phyloP scores from a whole-genome alignment of 2,888 invertebrate genomes.

The Ormyrus pomaceus region DNA sequence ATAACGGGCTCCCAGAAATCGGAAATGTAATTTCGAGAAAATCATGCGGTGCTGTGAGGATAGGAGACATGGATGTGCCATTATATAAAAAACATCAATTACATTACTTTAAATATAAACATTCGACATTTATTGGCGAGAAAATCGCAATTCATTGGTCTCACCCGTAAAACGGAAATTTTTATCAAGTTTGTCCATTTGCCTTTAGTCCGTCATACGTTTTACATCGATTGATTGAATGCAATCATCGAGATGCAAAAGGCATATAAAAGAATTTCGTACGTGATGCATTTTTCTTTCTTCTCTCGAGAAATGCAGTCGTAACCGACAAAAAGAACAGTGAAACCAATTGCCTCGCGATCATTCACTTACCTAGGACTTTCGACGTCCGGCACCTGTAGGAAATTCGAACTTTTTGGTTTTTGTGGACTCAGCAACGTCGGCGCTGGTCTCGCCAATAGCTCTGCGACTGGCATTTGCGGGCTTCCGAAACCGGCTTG shows the following conservation, averaged over 20 bases:
- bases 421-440: slow-evolving; percentile 91
- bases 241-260: too few relatives aligned
- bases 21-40: slow-evolving; percentile 33
- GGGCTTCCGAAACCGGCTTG: slow-evolving; percentile 95
- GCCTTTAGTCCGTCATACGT: too few relatives aligned
- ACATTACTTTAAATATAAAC: slow-evolving; percentile 43
- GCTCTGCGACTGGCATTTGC: slow-evolving; percentile 93
- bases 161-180: slow-evolving; percentile 55
- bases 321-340: neutral
- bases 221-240: too few relatives aligned
- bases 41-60: slow-evolving; percentile 73
- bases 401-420: slow-evolving; percentile 93
- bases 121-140: slow-evolving; percentile 60
- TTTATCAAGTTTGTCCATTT: too few relatives aligned
- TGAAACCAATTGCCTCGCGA: neutral
- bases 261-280: neutral
- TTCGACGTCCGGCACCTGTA: slow-evolving; percentile 94
- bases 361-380: slow-evolving; percentile 79
- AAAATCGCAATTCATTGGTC: slow-evolving; percentile 56
- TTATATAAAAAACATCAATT: slow-evolving; percentile 58
- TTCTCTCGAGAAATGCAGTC: neutral
- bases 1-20: neutral
- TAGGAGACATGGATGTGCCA: slow-evolving; percentile 75
- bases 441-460: slow-evolving; percentile 90
- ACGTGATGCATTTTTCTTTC: neutral